Evolutionary conservation across 2,888 invertebrate species (phyloP).

Genomic region (Lasioglossum figueresi): DNA sequence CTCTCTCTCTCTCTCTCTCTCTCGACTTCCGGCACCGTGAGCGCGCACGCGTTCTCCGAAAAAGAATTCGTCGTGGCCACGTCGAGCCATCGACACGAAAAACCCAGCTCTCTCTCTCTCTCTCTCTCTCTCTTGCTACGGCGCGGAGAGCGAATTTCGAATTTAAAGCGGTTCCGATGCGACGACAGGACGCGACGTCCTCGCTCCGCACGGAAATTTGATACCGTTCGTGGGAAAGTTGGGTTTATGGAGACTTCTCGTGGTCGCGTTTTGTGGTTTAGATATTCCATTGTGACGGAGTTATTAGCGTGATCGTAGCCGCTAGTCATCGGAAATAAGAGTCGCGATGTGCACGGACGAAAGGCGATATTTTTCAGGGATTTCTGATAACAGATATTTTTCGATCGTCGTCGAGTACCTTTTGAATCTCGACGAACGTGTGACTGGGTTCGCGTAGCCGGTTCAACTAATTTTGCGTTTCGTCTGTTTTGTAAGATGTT

Average conservation of each 20-base stretch:
- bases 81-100: neutral
- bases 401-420: neutral
- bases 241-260: neutral
- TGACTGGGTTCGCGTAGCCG: neutral
- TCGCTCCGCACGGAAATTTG: conserved; percentile 12
- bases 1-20: neutral
- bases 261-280: neutral
- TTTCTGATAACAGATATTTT: neutral
- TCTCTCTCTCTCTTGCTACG: no score
- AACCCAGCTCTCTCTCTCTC: neutral
- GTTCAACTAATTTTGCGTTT: no score
- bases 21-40: neutral
- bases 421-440: neutral
- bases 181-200: neutral
- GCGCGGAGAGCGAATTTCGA: conserved; percentile 8
- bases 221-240: conserved; percentile 15
- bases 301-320: neutral
- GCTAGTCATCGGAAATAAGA: neutral
- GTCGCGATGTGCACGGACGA: neutral
- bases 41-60: neutral
- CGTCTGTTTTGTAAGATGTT: no score
- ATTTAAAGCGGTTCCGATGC: conserved; percentile 17
- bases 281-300: neutral
- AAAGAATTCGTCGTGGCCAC: neutral
- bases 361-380: neutral